Base-by-base conservation (phyloP, 2,888 invertebrate species). In the Cenopis cana region DNA sequence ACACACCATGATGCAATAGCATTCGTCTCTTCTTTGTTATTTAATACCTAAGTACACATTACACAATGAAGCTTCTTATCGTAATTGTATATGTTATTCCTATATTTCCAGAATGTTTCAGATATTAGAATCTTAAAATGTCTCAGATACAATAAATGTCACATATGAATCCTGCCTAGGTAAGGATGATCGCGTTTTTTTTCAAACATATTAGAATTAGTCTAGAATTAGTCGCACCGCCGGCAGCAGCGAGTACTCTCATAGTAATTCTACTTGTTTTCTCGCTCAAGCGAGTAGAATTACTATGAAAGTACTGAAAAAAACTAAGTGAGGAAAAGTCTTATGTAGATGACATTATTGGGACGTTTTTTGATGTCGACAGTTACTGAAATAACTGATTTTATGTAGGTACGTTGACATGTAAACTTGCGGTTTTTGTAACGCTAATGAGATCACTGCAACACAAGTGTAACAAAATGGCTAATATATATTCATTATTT, bases 401-500 rank as follows among this genome's bases (percentile, higher is more conserved):
- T n/a, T n/a, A n/a, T n/a, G 10, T 33, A 29, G 46, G 24, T 2
- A 46, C 6, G 6, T 46, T 46, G 24, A 9, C 6, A n/a, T 60
- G 29, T 18, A 49, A 24, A 57, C 24, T 18, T 59, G 36, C 24
- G 17, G 52, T 52, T 68, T 59, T 41, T 29, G 59, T 14, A 41
- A 1, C 17, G 14, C 24, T n/a, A 68, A 50, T 24, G 38, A 41
- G 50, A 52, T 60, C 60, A 60, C 33, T 11, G 54, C 38, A n/a
- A n/a, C n/a, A n/a, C n/a, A 55, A 46, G 17, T n/a, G 18, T 60
- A 60, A 49, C 11, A 60, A 33, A 70, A 60, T 49, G n/a, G 38
- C 33, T 59, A 55, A 55, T 46, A 70, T 66, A 38, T 54, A 70
- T 70, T 70, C 54, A 66, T 65, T 54, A 65, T 66, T 66, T 59